Evolutionary conservation across 2,113 vertebrate species (phyloP).

Genomic region (Genyomyrus donnyi): DNA sequence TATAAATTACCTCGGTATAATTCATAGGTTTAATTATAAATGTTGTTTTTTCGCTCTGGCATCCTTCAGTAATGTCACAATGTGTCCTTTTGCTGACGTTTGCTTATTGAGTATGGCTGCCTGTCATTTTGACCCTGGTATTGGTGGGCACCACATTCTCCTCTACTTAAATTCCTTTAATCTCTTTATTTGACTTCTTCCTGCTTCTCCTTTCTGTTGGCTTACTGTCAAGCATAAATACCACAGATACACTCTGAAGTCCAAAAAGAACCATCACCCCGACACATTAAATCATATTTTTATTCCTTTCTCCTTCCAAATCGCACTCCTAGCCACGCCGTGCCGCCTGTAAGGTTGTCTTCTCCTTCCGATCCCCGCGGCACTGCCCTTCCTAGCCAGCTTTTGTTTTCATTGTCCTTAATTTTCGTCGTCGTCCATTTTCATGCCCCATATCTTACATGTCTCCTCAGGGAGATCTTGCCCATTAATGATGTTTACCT

Average conservation of each 20-base stretch:
- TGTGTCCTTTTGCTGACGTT: not conserved
- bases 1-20: not conserved
- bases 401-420: not conserved
- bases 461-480: not conserved
- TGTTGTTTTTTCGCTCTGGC: not conserved
- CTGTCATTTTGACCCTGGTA: not conserved
- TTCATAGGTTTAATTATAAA: not conserved
- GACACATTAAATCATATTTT: not conserved
- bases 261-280: not conserved
- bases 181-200: not conserved
- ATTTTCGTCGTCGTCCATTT: not conserved
- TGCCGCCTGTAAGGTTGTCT: not conserved
- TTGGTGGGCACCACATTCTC: not conserved
- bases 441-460: not conserved
- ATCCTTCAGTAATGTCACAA: not conserved
- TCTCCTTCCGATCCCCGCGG: not conserved
- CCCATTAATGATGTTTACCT: not conserved
- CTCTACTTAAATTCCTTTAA: not conserved
- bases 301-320: not conserved
- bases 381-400: not conserved
- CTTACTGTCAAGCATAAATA: not conserved
- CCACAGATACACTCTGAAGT: not conserved
- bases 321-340: not conserved
- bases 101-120: not conserved
- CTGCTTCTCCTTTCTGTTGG: not conserved